Percentiles rank a stretch among this genome's conserved stretches.
These are phyloP conservation scores for Hippoglossus stenolepis DNA, from an alignment of 2,113 vertebrate species.

Conservation along the genomic window DNA sequence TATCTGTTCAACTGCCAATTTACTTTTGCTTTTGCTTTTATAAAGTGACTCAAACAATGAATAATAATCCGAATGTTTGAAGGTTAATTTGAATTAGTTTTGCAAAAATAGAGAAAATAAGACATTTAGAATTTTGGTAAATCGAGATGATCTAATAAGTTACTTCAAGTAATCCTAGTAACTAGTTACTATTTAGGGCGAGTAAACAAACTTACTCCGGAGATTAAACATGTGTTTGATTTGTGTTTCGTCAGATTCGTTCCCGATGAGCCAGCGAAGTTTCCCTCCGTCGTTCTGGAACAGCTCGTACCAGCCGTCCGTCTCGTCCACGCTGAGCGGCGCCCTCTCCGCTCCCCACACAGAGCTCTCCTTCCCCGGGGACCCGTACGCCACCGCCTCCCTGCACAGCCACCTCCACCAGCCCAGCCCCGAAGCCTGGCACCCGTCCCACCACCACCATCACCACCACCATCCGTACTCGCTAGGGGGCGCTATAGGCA, in stretches of 20 bases:
- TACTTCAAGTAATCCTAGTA: no score
- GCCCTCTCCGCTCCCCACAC: slow-evolving; percentile 86
- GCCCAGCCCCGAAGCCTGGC: slow-evolving; percentile 90
- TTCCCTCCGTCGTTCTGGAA: slow-evolving; percentile 99
- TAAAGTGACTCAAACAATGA: not conserved
- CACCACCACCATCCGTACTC: slow-evolving; percentile 92
- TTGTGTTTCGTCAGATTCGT: slow-evolving; percentile 84
- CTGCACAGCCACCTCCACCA: slow-evolving; percentile 96
- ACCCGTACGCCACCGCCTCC: slow-evolving; percentile 89
- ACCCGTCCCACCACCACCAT: slow-evolving; percentile 89
- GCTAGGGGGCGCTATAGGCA: slow-evolving; percentile 85
- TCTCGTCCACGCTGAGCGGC: slow-evolving; percentile 84
- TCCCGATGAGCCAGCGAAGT: slow-evolving; percentile 96
- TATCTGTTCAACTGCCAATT: no score
- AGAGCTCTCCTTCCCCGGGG: slow-evolving; percentile 90
- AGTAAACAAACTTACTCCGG: not conserved
- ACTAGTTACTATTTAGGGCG: not conserved
- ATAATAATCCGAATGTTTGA: not conserved
- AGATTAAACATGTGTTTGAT: not conserved
- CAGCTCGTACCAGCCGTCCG: slow-evolving; percentile 91
- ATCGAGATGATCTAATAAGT: no score
- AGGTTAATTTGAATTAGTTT: not conserved
- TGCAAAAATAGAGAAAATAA: not conserved
- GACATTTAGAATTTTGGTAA: not conserved
- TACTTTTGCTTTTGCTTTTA: not conserved